Conservation (phyloP, 2,888 invertebrate species). For the Campoletis raptor region DNA sequence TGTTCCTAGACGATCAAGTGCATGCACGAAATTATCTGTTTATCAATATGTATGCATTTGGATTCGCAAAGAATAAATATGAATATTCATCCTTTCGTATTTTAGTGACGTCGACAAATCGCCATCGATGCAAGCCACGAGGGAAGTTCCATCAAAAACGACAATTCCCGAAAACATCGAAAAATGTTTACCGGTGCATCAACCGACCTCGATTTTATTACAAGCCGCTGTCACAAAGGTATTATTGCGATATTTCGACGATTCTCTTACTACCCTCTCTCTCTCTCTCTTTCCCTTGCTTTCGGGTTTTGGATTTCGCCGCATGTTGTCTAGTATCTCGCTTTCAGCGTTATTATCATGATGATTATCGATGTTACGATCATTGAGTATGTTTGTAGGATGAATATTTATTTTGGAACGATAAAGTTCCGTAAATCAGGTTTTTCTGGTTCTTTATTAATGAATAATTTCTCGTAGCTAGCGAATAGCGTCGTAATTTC, state of each 20-base stretch:
- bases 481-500: slow-evolving; percentile 54
- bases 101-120: slow-evolving; percentile 65
- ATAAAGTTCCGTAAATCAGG: too few relatives aligned
- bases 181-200: slow-evolving; percentile 50
- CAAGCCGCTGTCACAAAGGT: slow-evolving; percentile 64
- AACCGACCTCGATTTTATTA: slow-evolving; percentile 60
- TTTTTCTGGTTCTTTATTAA: neutral
- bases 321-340: neutral
- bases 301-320: neutral
- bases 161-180: slow-evolving; percentile 42
- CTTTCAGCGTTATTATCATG: too few relatives aligned
- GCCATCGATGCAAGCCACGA: slow-evolving; percentile 32
- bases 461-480: slow-evolving; percentile 32
- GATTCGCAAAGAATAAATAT: neutral
- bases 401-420: too few relatives aligned
- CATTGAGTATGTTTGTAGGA: too few relatives aligned
- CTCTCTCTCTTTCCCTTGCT: too few relatives aligned
- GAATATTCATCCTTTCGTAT: slow-evolving; percentile 13
- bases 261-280: neutral
- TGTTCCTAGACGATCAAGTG: neutral
- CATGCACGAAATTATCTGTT: neutral
- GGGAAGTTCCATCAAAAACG: slow-evolving; percentile 45
- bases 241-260: neutral
- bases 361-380: too few relatives aligned
- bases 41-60: neutral